Evolutionary conservation across 2,888 invertebrate species (phyloP).

Genomic region (Agapostemon virescens): DNA sequence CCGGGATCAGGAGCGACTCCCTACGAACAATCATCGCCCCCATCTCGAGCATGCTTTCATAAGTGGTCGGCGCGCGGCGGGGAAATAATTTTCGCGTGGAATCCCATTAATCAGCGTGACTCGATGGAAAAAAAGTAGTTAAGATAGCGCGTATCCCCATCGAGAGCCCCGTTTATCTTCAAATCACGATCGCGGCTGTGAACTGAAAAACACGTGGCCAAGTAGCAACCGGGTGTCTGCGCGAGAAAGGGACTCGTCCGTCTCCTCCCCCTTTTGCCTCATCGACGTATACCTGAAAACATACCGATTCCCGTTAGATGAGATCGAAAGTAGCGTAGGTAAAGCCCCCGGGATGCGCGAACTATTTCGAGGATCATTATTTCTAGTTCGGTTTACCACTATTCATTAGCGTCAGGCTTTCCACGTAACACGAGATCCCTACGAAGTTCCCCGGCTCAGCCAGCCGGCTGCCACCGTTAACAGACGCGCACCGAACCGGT

Average conservation of each 20-base stretch:
- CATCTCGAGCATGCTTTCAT: slow-evolving; percentile 25
- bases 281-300: slow-evolving; percentile 39
- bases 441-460: slow-evolving; percentile 32
- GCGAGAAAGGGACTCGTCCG: slow-evolving; percentile 3
- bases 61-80: slow-evolving; percentile 16
- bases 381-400: slow-evolving; percentile 69
- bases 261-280: neutral
- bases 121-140: slow-evolving; percentile 48
- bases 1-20: neutral
- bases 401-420: slow-evolving; percentile 69
- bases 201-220: slow-evolving; percentile 52
- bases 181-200: slow-evolving; percentile 52
- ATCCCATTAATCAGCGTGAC: slow-evolving; percentile 58
- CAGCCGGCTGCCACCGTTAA: slow-evolving; percentile 59
- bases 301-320: slow-evolving; percentile 54
- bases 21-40: slow-evolving; percentile 20
- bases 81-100: slow-evolving; percentile 51
- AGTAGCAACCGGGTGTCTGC: neutral
- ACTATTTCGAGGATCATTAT: slow-evolving; percentile 69
- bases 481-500: slow-evolving; percentile 50
- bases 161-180: slow-evolving; percentile 40
- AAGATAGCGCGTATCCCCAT: slow-evolving; percentile 42
- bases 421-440: slow-evolving; percentile 65
- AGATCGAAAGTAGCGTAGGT: slow-evolving; percentile 55
- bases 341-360: slow-evolving; percentile 35